These are phyloP conservation scores for Piezodorus guildinii DNA, from an alignment of 1,140 invertebrate genomes.

Conservation along the genomic window DNA sequence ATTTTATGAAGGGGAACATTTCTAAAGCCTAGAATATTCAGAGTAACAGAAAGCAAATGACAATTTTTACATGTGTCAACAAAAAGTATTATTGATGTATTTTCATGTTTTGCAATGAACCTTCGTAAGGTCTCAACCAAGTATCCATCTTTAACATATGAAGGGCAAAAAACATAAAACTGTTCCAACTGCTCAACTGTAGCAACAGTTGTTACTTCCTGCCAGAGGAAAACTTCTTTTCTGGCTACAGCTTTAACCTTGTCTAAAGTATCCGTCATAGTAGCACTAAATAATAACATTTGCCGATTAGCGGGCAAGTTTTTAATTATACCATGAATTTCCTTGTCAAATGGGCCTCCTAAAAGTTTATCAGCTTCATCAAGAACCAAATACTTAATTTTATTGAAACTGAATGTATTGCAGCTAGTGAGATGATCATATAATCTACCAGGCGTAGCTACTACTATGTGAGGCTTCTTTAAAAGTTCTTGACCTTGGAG, in stretches of 20 bases:
- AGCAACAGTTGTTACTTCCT: constrained; percentile 51
- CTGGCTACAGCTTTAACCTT: constrained; percentile 43
- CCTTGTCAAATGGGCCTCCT: constrained; percentile 66
- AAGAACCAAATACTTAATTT: constrained; percentile 73
- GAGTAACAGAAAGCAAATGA: constrained; percentile 70
- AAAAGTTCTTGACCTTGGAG: constrained; percentile 75
- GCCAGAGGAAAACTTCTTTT: constrained; percentile 45
- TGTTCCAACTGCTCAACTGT: constrained; percentile 85
- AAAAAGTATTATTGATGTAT: constrained; percentile 82
- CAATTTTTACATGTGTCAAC: constrained; percentile 87
- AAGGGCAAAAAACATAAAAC: constrained; percentile 77
- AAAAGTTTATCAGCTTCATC: constrained; percentile 87
- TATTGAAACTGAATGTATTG: constrained; percentile 67
- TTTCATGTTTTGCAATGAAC: constrained; percentile 56
- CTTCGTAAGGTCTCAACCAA: constrained; percentile 76
- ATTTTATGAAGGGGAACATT: constrained; percentile 80
- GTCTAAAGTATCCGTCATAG: constrained; percentile 76
- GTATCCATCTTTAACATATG: constrained; percentile 85
- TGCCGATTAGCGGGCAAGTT: constrained; percentile 68
- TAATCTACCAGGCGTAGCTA: constrained; percentile 77
- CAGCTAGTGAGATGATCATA: constrained; percentile 76
- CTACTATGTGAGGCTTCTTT: constrained; percentile 82
- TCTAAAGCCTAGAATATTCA: constrained; percentile 73
- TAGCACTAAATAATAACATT: constrained; percentile 89
- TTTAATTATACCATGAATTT: constrained; percentile 70